These are phyloP conservation scores for Cydia amplana DNA, from an alignment of 1,140 invertebrate species.

Conservation along the genomic window DNA sequence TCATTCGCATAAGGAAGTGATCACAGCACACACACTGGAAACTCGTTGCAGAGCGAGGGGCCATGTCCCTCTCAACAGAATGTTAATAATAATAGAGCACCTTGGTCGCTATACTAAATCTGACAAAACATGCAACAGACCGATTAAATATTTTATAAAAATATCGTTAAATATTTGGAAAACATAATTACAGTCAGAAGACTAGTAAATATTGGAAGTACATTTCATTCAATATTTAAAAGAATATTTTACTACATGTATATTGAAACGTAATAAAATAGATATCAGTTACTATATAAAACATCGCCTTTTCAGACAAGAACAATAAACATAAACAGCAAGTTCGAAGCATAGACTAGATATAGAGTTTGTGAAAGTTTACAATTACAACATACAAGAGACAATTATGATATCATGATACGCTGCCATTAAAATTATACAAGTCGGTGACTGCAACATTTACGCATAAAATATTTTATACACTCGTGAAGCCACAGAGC, in stretches of 20 bases:
- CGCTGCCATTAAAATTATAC: conserved; percentile 50
- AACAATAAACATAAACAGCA: conserved; percentile 56
- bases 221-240: conserved; percentile 50
- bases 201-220: conserved; percentile 60
- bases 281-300: conserved; percentile 43
- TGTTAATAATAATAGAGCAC: conserved; percentile 73
- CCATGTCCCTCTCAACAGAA: conserved; percentile 70
- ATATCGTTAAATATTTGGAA: conserved; percentile 60
- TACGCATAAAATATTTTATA: conserved; percentile 44
- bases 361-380: conserved; percentile 60
- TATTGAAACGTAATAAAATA: conserved; percentile 34
- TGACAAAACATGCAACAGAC: conserved; percentile 68
- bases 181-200: conserved; percentile 50
- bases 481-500: conserved; percentile 39
- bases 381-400: conserved; percentile 50
- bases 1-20: conserved; percentile 80
- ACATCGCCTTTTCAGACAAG: conserved; percentile 38
- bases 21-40: conserved; percentile 79
- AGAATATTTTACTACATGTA: conserved; percentile 39
- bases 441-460: conserved; percentile 57
- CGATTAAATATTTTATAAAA: conserved; percentile 60
- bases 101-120: conserved; percentile 74
- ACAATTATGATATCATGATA: conserved; percentile 47
- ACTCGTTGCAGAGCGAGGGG: conserved; percentile 75
- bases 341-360: conserved; percentile 69